These are phyloP conservation scores for Crotalus tigris DNA, from an alignment of 2,113 vertebrate genomes.

Conservation along the genomic window DNA sequence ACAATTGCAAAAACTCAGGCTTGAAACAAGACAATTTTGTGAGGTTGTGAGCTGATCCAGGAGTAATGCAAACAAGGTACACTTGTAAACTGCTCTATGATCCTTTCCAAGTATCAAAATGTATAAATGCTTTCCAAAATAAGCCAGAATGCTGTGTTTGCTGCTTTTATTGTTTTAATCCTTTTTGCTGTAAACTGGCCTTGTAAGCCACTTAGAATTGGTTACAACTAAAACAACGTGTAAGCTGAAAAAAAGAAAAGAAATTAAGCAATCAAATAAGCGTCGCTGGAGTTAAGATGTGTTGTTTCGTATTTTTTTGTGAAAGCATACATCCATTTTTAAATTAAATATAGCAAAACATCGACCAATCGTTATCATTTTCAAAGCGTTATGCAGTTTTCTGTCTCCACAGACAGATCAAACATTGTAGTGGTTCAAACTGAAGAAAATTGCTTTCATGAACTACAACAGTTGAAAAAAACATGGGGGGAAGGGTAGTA, in stretches of 20 bases:
- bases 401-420: conserved; percentile 8
- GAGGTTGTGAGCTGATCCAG: background rate
- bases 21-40: background rate
- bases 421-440: background rate
- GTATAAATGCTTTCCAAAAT: too few relatives aligned
- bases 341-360: conserved; percentile 12
- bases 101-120: background rate
- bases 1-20: background rate
- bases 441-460: background rate
- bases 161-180: background rate
- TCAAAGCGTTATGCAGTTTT: background rate
- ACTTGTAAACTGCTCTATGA: background rate
- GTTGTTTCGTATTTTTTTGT: conserved; percentile 6
- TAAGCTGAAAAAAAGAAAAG: background rate
- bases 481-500: background rate
- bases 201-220: background rate
- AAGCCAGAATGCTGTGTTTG: background rate
- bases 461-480: conserved; percentile 14
- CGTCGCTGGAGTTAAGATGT: background rate
- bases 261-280: background rate
- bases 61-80: background rate
- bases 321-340: background rate
- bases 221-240: background rate
- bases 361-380: background rate
- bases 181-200: background rate